Evolutionary conservation across 2,888 invertebrate genomes (phyloP), one percentile per base, ranked within the genome.

Genomic region (Folsomia manolachei): DNA sequence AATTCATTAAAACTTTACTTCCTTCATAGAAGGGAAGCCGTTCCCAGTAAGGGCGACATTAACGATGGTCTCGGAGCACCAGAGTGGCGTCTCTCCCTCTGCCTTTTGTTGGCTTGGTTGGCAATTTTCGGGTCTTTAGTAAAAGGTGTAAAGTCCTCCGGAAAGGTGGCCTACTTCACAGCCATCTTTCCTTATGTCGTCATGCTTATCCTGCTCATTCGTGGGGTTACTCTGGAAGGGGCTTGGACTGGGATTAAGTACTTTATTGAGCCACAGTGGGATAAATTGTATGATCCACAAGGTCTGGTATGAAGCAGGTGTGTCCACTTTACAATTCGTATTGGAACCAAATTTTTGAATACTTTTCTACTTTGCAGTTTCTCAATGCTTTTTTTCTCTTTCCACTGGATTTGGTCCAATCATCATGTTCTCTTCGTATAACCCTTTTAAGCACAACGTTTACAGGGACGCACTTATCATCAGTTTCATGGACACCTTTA

Each of bases 81-180:
- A 7, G 70, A 76, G 4, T 73, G 70, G 75, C 52, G 68, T 24
- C 27, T 78, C 2, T 27, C 71, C 2, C 24, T 74, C 14, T 76
- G 75, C 39, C 69, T 78, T 21, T 19, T 70, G 1, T 11, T 71
- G 1, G 51, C 75, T 1, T 76, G 75, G 78, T 0, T 71, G 18
- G 14, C 71, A 2, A 71, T 77, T 19, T 11, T 90, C 82, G 79
- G 88, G 4, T 89, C 91, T 69, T 88, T 91, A 63, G 86, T 90
- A 19, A 88, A 87, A 75, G 92, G 92, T 11, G 90, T 92, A 0
- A 89, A 90, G 83, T 90, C 90, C 81, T 90, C 91, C 0, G 92
- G 93, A 63, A 92, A 92, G 84, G 91, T 90, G 0, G 90, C 95
- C 0, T 95, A 95, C 84, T 92, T 95, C 84, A 89, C 95, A 18